These are phyloP conservation scores for Motacilla tschutschensis DNA, from an alignment of 2,113 vertebrate genomes.

Conservation along the genomic window DNA sequence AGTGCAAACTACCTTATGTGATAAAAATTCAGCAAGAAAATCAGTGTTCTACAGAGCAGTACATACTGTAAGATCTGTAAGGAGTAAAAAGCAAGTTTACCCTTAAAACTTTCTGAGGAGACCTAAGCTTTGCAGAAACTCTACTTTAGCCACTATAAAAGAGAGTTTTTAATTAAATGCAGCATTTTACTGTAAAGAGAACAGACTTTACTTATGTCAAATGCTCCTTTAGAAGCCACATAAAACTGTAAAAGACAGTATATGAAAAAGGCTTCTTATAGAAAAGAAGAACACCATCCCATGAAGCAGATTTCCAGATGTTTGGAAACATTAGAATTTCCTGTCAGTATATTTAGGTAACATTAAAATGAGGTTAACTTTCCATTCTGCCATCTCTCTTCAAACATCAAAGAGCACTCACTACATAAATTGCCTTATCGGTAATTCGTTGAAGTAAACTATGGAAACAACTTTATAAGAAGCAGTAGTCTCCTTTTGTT, in stretches of 20 bases:
- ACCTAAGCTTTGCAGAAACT: conserved; percentile 32
- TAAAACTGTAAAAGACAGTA: conserved; percentile 57
- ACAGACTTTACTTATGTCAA: conserved; percentile 64
- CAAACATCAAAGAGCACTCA: conserved; percentile 65
- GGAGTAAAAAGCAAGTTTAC: conserved; percentile 22
- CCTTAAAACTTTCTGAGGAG: conserved; percentile 23
- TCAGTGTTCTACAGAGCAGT: background rate
- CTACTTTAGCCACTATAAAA: conserved; percentile 49
- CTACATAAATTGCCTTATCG: conserved; percentile 66
- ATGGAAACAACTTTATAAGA: conserved; percentile 62
- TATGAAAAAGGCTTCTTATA: conserved; percentile 63
- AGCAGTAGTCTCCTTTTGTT: conserved; percentile 53
- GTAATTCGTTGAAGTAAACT: conserved; percentile 64
- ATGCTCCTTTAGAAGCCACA: conserved; percentile 60
- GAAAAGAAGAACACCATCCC: conserved; percentile 57
- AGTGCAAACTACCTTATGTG: background rate
- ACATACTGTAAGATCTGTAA: conserved; percentile 1
- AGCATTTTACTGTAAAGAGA: conserved; percentile 59
- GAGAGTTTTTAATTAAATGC: conserved; percentile 60
- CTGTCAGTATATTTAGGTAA: conserved; percentile 72
- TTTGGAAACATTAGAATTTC: conserved; percentile 74
- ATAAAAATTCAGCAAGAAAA: conserved; percentile 8
- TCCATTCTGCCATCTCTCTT: conserved; percentile 67
- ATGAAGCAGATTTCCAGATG: conserved; percentile 71
- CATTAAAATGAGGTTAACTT: conserved; percentile 72